Evolutionary conservation across 1,140 invertebrate genomes (phyloP).

Genomic region (Apocrypta bakeri): DNA sequence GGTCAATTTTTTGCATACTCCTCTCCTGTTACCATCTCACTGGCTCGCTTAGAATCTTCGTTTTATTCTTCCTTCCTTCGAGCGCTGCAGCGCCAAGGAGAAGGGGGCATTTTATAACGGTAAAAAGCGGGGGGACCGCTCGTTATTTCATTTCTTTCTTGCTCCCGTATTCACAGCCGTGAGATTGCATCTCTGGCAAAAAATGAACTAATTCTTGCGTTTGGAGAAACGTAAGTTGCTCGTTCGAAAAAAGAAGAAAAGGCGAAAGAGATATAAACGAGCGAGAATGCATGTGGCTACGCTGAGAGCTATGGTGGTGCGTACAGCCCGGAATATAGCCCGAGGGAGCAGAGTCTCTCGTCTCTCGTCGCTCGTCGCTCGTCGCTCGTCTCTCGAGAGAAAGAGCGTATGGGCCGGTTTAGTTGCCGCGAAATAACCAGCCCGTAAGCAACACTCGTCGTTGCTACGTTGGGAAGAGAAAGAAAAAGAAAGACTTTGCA

Average conservation of each 20-base stretch:
- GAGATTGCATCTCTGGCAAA: neutral
- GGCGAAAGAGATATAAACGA: too few species aligned
- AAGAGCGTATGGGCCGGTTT: slow-evolving; percentile 16
- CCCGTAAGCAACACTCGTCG: neutral
- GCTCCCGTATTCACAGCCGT: neutral
- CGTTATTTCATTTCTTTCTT: neutral
- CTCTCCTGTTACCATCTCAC: slow-evolving; percentile 3
- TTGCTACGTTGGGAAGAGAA: neutral
- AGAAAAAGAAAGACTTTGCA: neutral
- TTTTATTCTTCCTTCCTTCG: neutral
- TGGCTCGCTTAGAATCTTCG: slow-evolving; percentile 1
- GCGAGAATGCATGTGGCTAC: too few species aligned
- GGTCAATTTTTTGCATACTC: neutral
- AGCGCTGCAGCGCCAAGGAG: neutral
- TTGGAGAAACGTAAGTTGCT: neutral
- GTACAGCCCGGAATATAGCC: too few species aligned
- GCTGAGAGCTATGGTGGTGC: too few species aligned
- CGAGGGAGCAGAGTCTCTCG: neutral
- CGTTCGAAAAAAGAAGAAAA: neutral
- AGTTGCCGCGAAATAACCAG: slow-evolving; percentile 5
- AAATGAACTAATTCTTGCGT: too few species aligned
- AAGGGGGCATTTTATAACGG: slow-evolving; percentile 56
- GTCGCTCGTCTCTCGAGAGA: slow-evolving; percentile 13
- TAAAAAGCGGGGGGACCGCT: slow-evolving; percentile 55
- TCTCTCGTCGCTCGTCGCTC: too few species aligned